phyloP scores from a whole-genome alignment of 2,113 vertebrate genomes.

The Anguilla japonica region DNA sequence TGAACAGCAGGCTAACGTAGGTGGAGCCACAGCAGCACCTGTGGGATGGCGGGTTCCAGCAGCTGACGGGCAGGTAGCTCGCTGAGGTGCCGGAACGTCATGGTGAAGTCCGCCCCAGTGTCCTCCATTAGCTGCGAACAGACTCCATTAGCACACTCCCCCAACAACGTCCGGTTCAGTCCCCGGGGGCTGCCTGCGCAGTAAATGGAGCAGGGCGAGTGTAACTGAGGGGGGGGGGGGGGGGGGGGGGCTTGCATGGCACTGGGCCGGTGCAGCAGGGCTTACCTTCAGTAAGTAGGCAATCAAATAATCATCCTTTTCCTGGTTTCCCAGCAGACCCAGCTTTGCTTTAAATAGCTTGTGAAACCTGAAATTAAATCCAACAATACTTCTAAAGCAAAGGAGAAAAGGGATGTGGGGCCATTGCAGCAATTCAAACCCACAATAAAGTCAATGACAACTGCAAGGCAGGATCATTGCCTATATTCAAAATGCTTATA shows the following conservation, averaged over 20 bases:
- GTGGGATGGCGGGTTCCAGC: constrained; percentile 54
- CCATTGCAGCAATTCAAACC: not conserved
- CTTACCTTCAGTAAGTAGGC: constrained; percentile 73
- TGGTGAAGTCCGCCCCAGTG: constrained; percentile 76
- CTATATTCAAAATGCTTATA: not conserved
- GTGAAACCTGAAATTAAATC: constrained; percentile 64
- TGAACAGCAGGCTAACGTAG: not conserved
- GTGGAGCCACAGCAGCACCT: constrained; percentile 54
- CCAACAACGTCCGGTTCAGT: not conserved
- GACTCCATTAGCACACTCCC: not conserved
- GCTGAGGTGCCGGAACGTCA: constrained; percentile 77
- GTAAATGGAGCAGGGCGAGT: too few species aligned
- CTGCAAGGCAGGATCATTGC: not conserved
- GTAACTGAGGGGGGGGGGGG: not conserved
- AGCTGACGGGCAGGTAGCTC: constrained; percentile 69
- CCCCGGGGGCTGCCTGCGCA: too few species aligned
- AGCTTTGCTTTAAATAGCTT: constrained; percentile 76
- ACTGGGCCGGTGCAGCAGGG: constrained; percentile 1
- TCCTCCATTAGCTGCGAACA: constrained; percentile 74
- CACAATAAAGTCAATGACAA: not conserved
- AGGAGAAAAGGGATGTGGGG: not conserved
- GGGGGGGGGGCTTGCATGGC: too few species aligned
- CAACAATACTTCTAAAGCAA: not conserved
- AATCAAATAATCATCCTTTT: constrained; percentile 67
- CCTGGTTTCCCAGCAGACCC: constrained; percentile 69